Base-by-base conservation (phyloP, 53 echinoderm and acorn worm species). In the Apostichopus leukothele region DNA sequence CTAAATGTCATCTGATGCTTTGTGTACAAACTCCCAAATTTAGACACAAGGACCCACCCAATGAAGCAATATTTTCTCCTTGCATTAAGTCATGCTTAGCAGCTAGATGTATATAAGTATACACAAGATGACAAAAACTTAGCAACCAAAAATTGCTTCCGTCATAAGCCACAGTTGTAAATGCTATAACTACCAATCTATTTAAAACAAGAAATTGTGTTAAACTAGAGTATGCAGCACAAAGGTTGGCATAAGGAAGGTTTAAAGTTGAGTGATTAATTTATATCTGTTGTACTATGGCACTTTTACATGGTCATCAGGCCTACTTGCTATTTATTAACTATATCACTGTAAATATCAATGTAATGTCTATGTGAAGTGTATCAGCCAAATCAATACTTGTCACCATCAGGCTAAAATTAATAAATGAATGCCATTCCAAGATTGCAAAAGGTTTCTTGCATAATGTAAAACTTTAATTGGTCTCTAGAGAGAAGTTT, bases 81-180 rank as follows among this genome's bases (percentile, higher is more conserved):
- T 71, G 18, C 6, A 16, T n/a, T 19, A 71, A 71, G 18, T 71
- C 71, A 18, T 18, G 6, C 71, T 16, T 71, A 16, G 71, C 71
- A 13, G 63, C 16, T 63, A 71, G 71, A 18, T 18, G 71, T 71
- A 71, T n/a, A 16, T 68, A 71, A 63, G 63, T 16, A 18, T 18
- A 6, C 18, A 6, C 71, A 16, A 71, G 71, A 71, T 13, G 71
- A 21, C 71, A 71, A 57, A 71, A 71, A n/a, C 71, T 71, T 71
- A 71, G 71, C 71, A 71, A 71, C 71, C 71, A 71, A 71, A 71
- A 71, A 71, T 71, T 71, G 71, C 71, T 71, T 21, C 71, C 71
- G 71, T 71, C 71, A 71, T 71, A 71, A 71, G 71, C 71, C 71
- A 71, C 71, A 6, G 16, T 71, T 16, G 71, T 71, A n/a, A 71